These are phyloP conservation scores for Pithecia hirsuta DNA, from an alignment of 2,797 vertebrate species.

Conservation along the genomic window DNA sequence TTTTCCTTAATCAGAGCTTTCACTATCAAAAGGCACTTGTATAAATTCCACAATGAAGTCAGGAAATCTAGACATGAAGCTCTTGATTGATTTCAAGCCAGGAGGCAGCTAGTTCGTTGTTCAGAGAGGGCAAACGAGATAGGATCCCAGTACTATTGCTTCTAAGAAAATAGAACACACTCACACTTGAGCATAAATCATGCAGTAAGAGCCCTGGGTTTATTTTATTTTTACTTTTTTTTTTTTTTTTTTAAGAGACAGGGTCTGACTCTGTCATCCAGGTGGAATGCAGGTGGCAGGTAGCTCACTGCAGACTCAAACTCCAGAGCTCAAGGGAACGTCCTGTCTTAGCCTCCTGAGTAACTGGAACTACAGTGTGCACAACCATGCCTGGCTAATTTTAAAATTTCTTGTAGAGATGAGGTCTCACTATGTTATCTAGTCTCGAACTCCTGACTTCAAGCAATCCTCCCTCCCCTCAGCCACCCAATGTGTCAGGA, in stretches of 20 bases:
- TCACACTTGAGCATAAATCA: background rate
- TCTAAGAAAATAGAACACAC: background rate
- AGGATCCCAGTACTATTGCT: background rate
- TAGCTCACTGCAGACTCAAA: background rate
- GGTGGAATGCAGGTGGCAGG: too few species aligned
- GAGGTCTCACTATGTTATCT: background rate
- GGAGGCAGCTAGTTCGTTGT: background rate
- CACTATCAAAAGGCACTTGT: background rate
- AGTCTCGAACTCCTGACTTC: background rate
- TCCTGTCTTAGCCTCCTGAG: background rate
- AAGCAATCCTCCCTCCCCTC: background rate
- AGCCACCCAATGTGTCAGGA: background rate
- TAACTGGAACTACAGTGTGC: background rate
- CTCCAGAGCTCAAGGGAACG: background rate
- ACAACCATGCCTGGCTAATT: background rate
- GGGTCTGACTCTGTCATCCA: background rate
- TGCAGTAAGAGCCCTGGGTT: background rate
- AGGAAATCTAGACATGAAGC: background rate
- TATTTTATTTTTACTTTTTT: background rate
- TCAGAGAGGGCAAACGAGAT: background rate
- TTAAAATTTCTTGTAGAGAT: background rate
- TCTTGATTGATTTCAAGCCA: background rate
- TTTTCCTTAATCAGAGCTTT: background rate
- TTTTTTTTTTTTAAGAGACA: background rate
- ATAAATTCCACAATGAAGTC: background rate